Percentiles rank a stretch among this genome's conserved stretches.
Conservation (phyloP, 2,113 vertebrate genomes). For the Chaetops frenatus region DNA sequence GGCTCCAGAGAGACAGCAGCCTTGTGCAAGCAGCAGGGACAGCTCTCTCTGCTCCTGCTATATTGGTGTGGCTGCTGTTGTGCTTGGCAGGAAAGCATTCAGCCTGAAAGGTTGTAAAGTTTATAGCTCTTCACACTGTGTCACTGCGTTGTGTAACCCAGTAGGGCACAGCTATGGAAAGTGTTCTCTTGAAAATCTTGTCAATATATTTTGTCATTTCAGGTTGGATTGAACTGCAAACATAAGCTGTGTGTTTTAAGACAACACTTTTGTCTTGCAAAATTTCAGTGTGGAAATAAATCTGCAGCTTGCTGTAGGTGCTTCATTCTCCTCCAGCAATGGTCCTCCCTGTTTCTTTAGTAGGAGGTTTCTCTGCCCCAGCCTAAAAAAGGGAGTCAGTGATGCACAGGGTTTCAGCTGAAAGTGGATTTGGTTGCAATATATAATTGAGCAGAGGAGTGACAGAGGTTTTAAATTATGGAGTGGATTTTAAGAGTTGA, state of each 20-base stretch:
- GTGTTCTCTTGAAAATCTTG: not conserved
- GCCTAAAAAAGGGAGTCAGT: not conserved
- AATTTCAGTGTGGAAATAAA: not conserved
- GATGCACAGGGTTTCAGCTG: not conserved
- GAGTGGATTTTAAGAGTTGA: not conserved
- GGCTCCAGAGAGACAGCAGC: not conserved
- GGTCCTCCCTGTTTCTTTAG: not conserved
- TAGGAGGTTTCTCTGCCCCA: not conserved
- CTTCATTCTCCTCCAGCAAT: not conserved
- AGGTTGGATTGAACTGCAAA: not conserved
- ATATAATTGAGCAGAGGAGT: not conserved
- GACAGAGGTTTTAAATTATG: constrained; percentile 8
- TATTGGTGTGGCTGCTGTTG: not conserved
- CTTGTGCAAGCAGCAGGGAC: not conserved
- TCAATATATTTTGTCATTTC: not conserved
- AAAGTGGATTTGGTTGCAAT: not conserved
- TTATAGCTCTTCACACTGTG: not conserved
- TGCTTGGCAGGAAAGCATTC: not conserved
- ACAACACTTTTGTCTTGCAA: not conserved
- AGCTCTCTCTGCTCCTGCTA: not conserved
- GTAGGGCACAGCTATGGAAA: not conserved
- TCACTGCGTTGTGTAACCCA: not conserved
- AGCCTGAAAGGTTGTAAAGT: not conserved
- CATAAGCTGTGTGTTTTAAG: not conserved
- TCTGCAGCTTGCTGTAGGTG: not conserved